Percentiles rank a stretch among this genome's conserved stretches.
Evolutionary conservation across 2,888 invertebrate species (phyloP).

Genomic region (Nemotelus pantherinus): DNA sequence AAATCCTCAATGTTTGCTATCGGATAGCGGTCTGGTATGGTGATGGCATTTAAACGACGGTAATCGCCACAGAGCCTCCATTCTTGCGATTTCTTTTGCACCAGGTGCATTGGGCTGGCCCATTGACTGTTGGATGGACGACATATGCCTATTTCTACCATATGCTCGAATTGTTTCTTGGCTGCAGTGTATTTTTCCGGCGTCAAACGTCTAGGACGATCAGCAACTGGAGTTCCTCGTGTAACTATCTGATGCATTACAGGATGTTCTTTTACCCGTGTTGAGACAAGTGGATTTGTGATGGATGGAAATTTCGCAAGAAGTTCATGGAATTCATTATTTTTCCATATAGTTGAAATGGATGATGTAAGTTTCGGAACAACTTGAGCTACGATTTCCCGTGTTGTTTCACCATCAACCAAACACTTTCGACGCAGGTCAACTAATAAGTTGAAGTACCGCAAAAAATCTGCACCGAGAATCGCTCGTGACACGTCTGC

Average conservation of each 20-base stretch:
- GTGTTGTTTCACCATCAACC: not conserved
- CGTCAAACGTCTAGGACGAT: conserved; percentile 27
- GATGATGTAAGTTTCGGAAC: not conserved
- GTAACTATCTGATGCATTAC: conserved; percentile 4
- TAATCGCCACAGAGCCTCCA: too few species aligned
- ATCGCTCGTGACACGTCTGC: not conserved
- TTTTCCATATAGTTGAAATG: not conserved
- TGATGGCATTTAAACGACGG: too few species aligned
- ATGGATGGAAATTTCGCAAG: not conserved
- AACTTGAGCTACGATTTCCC: not conserved
- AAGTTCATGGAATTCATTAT: not conserved
- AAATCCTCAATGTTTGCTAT: too few species aligned
- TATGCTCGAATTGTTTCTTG: not conserved
- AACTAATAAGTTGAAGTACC: not conserved
- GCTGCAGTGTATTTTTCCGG: too few species aligned
- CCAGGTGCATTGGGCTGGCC: too few species aligned
- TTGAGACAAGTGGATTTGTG: not conserved
- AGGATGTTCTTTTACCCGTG: not conserved
- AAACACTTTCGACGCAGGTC: not conserved
- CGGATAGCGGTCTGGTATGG: too few species aligned
- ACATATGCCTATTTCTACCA: too few species aligned
- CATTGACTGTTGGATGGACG: too few species aligned
- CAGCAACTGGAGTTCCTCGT: not conserved
- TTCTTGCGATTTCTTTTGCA: too few species aligned
- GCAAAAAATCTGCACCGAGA: not conserved